Conservation (phyloP, 2,797 vertebrate species). For the Dendrocincla tyrannina region DNA sequence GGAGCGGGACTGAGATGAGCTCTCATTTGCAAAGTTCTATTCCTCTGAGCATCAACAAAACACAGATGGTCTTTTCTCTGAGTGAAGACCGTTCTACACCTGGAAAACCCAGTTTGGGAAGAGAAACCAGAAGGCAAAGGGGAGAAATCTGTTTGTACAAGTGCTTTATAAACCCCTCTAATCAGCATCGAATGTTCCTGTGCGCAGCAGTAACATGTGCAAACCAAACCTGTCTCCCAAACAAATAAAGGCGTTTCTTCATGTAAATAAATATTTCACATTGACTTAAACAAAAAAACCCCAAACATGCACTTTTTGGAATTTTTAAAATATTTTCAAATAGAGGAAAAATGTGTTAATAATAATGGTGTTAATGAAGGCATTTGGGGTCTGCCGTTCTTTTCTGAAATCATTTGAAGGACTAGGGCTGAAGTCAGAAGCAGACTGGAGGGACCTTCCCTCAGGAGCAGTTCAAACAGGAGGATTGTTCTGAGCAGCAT, state of each 20-base stretch:
- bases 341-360: not conserved
- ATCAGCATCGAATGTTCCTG: not conserved
- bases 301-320: not conserved
- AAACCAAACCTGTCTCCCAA: not conserved
- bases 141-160: constrained; percentile 4
- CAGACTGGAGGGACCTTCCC: not conserved
- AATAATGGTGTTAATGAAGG: not conserved
- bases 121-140: constrained; percentile 19
- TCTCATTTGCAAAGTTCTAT: not conserved
- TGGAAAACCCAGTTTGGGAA: not conserved
- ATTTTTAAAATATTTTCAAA: not conserved
- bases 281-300: not conserved
- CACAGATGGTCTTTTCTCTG: constrained; percentile 1
- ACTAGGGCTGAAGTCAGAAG: not conserved
- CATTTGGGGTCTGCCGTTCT: not conserved
- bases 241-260: not conserved
- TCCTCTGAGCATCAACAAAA: not conserved
- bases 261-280: not conserved
- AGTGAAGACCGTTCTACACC: constrained; percentile 3
- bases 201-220: not conserved
- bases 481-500: not conserved
- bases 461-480: not conserved
- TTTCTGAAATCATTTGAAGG: not conserved
- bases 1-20: not conserved
- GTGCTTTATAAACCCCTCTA: not conserved